Percentiles rank a stretch among this genome's conserved stretches.
Evolutionary conservation across 2,113 vertebrate species (phyloP).

Genomic region (Elachura formosa): DNA sequence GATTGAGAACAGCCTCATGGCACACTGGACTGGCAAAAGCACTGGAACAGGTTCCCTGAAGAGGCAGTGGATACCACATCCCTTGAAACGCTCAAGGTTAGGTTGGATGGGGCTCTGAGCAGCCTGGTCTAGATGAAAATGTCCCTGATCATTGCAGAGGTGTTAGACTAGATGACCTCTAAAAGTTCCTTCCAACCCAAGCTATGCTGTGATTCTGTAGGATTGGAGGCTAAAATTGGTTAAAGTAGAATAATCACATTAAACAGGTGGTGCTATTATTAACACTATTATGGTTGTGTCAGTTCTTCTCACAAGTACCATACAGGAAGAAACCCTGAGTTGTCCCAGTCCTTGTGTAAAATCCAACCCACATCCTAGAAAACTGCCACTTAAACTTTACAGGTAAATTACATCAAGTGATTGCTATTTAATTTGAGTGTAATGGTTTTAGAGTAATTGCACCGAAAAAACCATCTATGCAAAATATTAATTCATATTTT

Average conservation of each 20-base stretch:
- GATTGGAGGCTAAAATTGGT: neutral
- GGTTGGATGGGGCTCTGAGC: neutral
- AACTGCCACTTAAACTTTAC: neutral
- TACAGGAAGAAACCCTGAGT: neutral
- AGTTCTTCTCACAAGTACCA: neutral
- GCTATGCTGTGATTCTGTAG: neutral
- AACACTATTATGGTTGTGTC: neutral
- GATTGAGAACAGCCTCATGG: neutral
- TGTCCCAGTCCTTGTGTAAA: neutral
- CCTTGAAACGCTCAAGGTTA: neutral
- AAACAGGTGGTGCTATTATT: neutral
- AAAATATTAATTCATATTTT: constrained; percentile 29
- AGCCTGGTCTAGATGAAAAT: neutral
- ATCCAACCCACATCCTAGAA: neutral
- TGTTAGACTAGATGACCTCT: neutral
- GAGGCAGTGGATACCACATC: neutral
- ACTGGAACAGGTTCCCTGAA: neutral
- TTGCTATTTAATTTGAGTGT: neutral
- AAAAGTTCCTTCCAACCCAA: neutral
- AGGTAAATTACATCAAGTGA: neutral
- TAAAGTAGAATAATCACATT: neutral
- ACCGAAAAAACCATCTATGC: neutral
- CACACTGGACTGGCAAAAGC: neutral
- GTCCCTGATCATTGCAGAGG: neutral
- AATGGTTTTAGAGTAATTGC: neutral